phyloP scores from a whole-genome alignment of 2,797 vertebrate genomes.

The Nyctibius grandis region DNA sequence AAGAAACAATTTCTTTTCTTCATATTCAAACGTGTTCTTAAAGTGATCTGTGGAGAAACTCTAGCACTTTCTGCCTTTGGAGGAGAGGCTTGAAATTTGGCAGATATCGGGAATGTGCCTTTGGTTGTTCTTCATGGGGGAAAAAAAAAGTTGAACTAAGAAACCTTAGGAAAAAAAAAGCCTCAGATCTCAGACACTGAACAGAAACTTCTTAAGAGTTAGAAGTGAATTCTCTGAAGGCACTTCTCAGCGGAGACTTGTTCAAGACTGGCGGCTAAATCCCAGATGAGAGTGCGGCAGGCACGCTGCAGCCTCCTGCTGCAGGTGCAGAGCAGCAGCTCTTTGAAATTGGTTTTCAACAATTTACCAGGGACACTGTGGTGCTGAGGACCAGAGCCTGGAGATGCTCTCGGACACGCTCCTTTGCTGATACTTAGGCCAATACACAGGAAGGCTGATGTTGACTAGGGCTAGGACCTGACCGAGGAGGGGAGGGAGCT shows the following conservation, averaged over 20 bases:
- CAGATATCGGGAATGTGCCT: not conserved
- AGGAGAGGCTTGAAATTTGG: constrained; percentile 10
- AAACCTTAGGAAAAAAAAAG: not conserved
- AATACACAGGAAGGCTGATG: not conserved
- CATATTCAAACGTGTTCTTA: not conserved
- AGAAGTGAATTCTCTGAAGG: constrained; percentile 33
- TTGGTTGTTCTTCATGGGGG: constrained; percentile 1
- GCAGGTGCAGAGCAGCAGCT: not conserved
- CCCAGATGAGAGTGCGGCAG: not conserved
- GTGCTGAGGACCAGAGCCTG: not conserved
- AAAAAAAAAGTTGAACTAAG: not conserved
- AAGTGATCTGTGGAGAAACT: constrained; percentile 8
- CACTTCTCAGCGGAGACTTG: not conserved
- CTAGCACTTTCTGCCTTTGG: not conserved
- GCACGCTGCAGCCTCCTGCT: not conserved
- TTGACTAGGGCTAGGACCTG: not conserved
- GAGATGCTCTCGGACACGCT: not conserved
- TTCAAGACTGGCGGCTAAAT: not conserved
- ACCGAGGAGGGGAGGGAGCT: not conserved
- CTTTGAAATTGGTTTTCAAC: not conserved
- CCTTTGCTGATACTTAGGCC: not conserved
- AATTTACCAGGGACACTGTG: not conserved
- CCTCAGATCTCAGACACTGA: constrained; percentile 9
- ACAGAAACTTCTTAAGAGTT: constrained; percentile 6
- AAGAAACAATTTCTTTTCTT: not conserved